phyloP scores from a whole-genome alignment of 2,113 vertebrate species.

The Chionodraco myersi region DNA sequence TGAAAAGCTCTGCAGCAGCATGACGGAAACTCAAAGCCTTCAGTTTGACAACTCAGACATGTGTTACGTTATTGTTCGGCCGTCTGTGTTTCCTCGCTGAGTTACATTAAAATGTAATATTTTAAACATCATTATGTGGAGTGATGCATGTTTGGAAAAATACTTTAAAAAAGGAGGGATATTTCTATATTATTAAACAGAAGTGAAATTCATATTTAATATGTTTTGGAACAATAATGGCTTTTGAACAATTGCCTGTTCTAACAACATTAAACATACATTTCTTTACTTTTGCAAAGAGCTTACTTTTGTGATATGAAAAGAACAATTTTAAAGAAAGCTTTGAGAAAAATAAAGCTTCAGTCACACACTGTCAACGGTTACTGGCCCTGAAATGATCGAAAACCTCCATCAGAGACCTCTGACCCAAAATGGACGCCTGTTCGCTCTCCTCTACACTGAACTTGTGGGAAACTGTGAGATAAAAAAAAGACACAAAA shows the following conservation, averaged over 20 bases:
- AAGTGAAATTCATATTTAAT: conserved; percentile 34
- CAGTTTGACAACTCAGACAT: no score
- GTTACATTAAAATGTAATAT: no score
- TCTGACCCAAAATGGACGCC: conserved; percentile 31
- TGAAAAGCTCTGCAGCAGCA: no score
- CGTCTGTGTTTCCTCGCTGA: no score
- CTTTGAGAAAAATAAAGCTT: background rate
- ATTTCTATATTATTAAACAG: background rate
- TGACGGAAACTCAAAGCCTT: no score
- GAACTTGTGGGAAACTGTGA: background rate
- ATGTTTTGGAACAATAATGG: conserved; percentile 7
- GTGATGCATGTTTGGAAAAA: no score
- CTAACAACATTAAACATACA: background rate
- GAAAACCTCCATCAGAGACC: conserved; percentile 44
- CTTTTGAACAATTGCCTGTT: background rate
- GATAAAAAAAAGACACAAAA: background rate
- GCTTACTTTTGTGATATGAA: background rate
- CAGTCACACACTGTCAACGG: background rate
- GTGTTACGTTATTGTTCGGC: no score
- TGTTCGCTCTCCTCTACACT: background rate
- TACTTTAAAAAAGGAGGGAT: background rate
- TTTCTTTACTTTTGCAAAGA: no score
- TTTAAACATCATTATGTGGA: no score
- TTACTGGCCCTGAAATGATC: conserved; percentile 17
- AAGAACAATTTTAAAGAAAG: background rate